Percentiles rank a stretch among this genome's conserved stretches.
Evolutionary conservation across 2,113 vertebrate species (phyloP).

Genomic region (Henicopernis longicauda): DNA sequence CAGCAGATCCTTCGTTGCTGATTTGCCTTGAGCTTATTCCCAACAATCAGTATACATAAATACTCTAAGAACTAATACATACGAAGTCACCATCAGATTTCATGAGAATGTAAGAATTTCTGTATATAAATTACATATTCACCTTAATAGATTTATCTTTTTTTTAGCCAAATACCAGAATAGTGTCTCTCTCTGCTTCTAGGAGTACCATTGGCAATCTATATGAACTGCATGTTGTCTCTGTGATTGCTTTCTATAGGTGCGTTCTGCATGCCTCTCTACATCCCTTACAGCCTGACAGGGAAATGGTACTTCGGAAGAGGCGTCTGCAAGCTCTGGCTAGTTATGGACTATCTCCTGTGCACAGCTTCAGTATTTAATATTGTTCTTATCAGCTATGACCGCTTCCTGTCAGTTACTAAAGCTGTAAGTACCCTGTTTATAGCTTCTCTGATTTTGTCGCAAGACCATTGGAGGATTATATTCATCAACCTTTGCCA

Average conservation of each 20-base stretch:
- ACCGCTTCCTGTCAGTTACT: slow-evolving; percentile 86
- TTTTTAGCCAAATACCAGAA: neutral
- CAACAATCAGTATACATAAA: neutral
- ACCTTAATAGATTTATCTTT: neutral
- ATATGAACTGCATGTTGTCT: neutral
- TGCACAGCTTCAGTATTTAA: slow-evolving; percentile 87
- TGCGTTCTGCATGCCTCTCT: slow-evolving; percentile 84
- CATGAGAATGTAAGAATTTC: neutral
- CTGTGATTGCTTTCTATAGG: slow-evolving; percentile 62
- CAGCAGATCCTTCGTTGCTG: neutral
- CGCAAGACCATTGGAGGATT: neutral
- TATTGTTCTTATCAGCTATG: slow-evolving; percentile 90
- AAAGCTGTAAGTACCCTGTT: slow-evolving; percentile 81
- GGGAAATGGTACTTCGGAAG: slow-evolving; percentile 77
- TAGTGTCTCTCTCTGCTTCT: neutral
- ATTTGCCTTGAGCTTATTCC: neutral
- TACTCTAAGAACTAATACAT: neutral
- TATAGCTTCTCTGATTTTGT: neutral
- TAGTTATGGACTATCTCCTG: slow-evolving; percentile 83
- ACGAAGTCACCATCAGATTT: neutral
- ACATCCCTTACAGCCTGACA: slow-evolving; percentile 79
- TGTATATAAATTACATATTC: neutral
- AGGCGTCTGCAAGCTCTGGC: slow-evolving; percentile 81
- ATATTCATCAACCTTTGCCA: neutral
- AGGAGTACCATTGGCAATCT: neutral